These are phyloP conservation scores for Catostomus latipinnis DNA, from an alignment of 2,797 vertebrate genomes.

Conservation along the genomic window DNA sequence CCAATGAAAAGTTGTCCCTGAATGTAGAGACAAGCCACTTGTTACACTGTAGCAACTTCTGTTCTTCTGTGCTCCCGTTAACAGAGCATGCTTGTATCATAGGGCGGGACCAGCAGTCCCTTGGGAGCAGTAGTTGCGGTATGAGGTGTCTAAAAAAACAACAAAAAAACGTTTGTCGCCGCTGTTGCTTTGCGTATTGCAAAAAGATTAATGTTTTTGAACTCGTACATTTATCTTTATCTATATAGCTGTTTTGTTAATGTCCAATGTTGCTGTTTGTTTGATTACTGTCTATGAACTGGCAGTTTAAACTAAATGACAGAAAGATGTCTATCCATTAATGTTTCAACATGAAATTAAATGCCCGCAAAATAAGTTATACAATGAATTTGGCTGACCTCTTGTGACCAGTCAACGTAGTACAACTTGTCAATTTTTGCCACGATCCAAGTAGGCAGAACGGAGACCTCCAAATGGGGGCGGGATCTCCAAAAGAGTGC, in stretches of 20 bases:
- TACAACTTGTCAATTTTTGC: neutral
- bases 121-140: neutral
- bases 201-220: too few species aligned
- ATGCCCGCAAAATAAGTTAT: neutral
- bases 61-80: slow-evolving; percentile 27
- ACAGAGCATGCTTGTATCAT: slow-evolving; percentile 26
- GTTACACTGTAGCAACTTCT: slow-evolving; percentile 33
- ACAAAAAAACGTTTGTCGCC: neutral
- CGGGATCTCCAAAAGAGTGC: too few species aligned
- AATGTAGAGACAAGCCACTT: slow-evolving; percentile 23
- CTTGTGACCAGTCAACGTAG: slow-evolving; percentile 5
- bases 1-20: neutral
- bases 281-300: neutral
- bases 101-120: slow-evolving; percentile 44
- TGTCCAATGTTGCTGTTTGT: neutral
- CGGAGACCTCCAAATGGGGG: too few species aligned
- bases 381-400: slow-evolving; percentile 10
- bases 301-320: neutral
- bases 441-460: too few species aligned
- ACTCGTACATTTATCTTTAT: too few species aligned
- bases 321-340: neutral
- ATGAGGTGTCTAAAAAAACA: neutral
- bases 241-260: too few species aligned
- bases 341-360: neutral
- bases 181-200: too few species aligned